Base-by-base conservation (phyloP, 1,140 invertebrate species). In the Drosophila bocki region DNA sequence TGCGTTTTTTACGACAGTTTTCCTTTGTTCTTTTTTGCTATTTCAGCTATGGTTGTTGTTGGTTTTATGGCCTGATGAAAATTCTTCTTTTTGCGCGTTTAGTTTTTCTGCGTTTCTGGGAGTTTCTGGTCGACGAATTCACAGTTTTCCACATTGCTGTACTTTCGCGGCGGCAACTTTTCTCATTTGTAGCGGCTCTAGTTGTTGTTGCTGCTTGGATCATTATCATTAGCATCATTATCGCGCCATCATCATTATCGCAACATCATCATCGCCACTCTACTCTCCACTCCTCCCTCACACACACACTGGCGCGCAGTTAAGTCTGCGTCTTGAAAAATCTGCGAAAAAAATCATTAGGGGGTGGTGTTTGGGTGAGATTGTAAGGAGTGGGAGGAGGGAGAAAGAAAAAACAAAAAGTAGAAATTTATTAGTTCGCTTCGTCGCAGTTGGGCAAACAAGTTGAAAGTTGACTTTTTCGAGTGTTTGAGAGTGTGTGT, bases 81-180 rank as follows among this genome's bases (percentile, higher is more conserved):
- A 91, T 90, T 90, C 85, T 90, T 90, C 86, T 90, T 90, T 90
- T 90, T 90, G 86, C 85, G 86, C 85, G 85, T 85, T 90, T 90
- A 90, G 82, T 90, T 90, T 90, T 90, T 90, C 85, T 90, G 81
- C 85, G 86, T 90, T 56, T 56, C 53, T 90, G 80, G 75, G 81
- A 90, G 85, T 90, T 90, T 88, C 88, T 85, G 85, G 67, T 90
- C 81, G 86, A 67, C 53, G 85, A 82, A 91, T 88, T 88, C 80
- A 90, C 82, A 90, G 88, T 90, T 90, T 90, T 90, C 85, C 85
- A 90, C 85, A 90, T 90, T 79, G 85, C 85, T 90, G 85, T 90
- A 90, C 86, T 90, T 90, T 90, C 78, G 70, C 67, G 70, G 70
- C 67, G 70, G 63, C 56, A 71, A 80, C 77, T 83, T 84, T 80